Base-by-base conservation (phyloP, 2,797 vertebrate species). In the Phoeniculus purpureus region DNA sequence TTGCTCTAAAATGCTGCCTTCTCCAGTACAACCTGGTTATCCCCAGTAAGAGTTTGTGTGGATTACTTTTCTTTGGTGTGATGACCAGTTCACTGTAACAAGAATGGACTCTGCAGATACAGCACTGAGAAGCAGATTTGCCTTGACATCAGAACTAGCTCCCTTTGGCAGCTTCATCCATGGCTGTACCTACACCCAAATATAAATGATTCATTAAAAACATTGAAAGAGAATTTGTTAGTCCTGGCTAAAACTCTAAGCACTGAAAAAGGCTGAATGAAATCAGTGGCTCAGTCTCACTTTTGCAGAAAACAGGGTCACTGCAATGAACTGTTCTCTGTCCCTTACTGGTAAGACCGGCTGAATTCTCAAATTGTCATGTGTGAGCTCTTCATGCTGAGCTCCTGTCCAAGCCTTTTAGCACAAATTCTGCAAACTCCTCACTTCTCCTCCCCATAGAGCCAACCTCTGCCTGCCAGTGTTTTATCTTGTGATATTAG, bases 401-500 rank as follows among this genome's bases (percentile, higher is more conserved):
- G 19, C 31, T 85, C 37, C 55, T 61, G 48, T 29, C 52, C 48
- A 37, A 84, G 37, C 27, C 73, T 80, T 40, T 14, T 29, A 54
- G 75, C 76, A 72, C 29, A 43, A 45, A 25, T 23, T 68, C 93
- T 87, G 62, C 76, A 81, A 58, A 45, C 13, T 31, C 43, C 40
- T 82, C 34, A 77, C 61, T 50, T 77, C 86, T 75, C 77, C 31
- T 66, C 52, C 45, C 54, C 60, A 73, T 12, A 4, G 66, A 85
- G 77, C 55, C 87, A 81, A 91, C 25, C 66, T 73, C 73, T 67
- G 66, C 34, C 85, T 93, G 82, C 32, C 70, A 78, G 31, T 56
- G 43, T 64, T 93, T 84, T 61, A 85, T 72, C 76, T 58, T 87
- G 51, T 70, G 82, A 8, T 80, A 87, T 85, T 78, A 65, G 52